Base-by-base conservation (phyloP, 2,797 vertebrate species). In the Argyrosomus regius region DNA sequence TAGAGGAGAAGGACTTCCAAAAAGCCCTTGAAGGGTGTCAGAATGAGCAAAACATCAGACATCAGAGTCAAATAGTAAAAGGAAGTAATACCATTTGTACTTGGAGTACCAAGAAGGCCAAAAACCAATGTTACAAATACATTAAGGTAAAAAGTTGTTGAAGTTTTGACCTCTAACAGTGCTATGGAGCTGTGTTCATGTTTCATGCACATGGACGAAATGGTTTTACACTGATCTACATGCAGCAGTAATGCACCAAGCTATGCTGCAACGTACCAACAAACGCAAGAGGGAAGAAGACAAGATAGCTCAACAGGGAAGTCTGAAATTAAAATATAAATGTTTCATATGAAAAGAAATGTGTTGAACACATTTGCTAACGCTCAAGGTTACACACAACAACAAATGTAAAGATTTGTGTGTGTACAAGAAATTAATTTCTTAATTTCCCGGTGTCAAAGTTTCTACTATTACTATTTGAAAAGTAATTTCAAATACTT, bases 1-100 rank as follows among this genome's bases (percentile, higher is more conserved):
- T 2, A 6, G 50, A 14, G 35, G 11, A 77, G 54, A 24, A 69
- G n/a, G 63, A 69, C 41, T 73, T 77, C 73, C 72, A 78, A 78
- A 77, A 57, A 28, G 46, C 70, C 62, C 13, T 28, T 43, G n/a
- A 66, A 68, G 35, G 52, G 16, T 39, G 67, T 78, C 24, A 81
- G 63, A 81, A 62, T 39, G 48, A 77, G 53, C 61, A 61, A 58
- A 70, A 71, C 59, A 69, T 74, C 20, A 22, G 69, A 80, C 43
- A 26, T 77, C 45, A 62, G 24, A 66, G 56, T 56, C 65, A 68
- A 57, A 68, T 52, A 71, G 24, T 41, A 49, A 77, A 13, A 71
- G n/a, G 63, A 65, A 75, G 79, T 60, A 66, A 72, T 4, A 77
- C 6, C 31, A 13, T 68, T 50, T 52, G 31, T 62, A 24, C 41